Conservation (phyloP, 2,113 vertebrate species). For the Platysternon megacephalum region DNA sequence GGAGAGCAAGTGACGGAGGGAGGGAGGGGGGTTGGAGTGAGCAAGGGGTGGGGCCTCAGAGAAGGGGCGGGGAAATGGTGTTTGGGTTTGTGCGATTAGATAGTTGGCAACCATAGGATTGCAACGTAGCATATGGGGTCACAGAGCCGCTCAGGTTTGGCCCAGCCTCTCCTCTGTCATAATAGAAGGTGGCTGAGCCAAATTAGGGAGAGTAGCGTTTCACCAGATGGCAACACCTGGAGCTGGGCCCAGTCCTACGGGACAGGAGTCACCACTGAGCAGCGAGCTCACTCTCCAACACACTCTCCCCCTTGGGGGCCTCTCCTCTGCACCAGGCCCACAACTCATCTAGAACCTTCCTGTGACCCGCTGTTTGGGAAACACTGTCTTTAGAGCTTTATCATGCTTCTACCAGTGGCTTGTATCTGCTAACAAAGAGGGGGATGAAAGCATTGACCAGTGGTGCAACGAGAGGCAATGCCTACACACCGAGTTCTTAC, state of each 20-base stretch:
- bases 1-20: no score
- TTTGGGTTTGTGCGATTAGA: no score
- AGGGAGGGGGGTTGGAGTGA: no score
- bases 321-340: neutral
- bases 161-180: neutral
- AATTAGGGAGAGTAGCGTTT: neutral
- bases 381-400: neutral
- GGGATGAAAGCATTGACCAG: neutral
- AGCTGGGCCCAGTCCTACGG: neutral
- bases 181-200: neutral
- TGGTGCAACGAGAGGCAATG: neutral
- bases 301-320: no score
- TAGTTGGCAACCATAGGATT: neutral
- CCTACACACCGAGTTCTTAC: no score
- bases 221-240: neutral
- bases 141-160: neutral
- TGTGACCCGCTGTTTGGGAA: neutral
- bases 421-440: accelerated
- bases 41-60: no score
- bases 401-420: neutral
- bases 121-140: neutral
- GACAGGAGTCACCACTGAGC: no score
- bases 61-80: no score
- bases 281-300: neutral
- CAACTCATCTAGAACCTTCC: neutral